Conservation (phyloP, 1,140 invertebrate genomes). For the Drosophila asahinai region DNA sequence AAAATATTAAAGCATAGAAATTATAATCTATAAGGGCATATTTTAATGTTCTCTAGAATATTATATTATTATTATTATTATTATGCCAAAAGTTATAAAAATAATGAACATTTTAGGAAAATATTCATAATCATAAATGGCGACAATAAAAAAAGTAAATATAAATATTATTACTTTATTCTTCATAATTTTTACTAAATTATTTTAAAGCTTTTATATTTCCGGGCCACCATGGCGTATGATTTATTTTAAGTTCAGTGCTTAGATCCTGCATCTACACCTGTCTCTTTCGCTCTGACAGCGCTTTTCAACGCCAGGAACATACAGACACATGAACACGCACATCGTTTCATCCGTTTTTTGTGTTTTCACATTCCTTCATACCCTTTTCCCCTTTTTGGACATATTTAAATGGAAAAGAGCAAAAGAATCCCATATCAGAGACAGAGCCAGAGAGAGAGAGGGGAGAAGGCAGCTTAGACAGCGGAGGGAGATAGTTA, state of each 20-base stretch:
- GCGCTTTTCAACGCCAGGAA: slow-evolving; percentile 37
- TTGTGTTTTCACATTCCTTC: slow-evolving; percentile 25
- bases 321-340: slow-evolving; percentile 23
- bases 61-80: too few species aligned
- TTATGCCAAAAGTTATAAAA: too few species aligned
- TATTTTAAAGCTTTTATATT: neutral
- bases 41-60: too few species aligned
- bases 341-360: slow-evolving; percentile 27
- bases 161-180: neutral
- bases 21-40: too few species aligned
- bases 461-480: slow-evolving; percentile 1
- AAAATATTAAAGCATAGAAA: too few species aligned
- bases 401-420: slow-evolving; percentile 50
- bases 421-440: slow-evolving; percentile 9
- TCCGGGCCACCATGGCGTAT: slow-evolving; percentile 20
- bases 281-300: slow-evolving; percentile 19
- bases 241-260: slow-evolving; percentile 19
- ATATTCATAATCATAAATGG: neutral
- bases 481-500: slow-evolving; percentile 26
- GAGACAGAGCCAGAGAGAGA: neutral
- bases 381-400: slow-evolving; percentile 10
- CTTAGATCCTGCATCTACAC: neutral
- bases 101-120: too few species aligned
- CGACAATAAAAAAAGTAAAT: neutral
- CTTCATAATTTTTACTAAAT: neutral